Evolutionary conservation across 2,888 invertebrate species (phyloP).

Genomic region (Lissonota sp.): DNA sequence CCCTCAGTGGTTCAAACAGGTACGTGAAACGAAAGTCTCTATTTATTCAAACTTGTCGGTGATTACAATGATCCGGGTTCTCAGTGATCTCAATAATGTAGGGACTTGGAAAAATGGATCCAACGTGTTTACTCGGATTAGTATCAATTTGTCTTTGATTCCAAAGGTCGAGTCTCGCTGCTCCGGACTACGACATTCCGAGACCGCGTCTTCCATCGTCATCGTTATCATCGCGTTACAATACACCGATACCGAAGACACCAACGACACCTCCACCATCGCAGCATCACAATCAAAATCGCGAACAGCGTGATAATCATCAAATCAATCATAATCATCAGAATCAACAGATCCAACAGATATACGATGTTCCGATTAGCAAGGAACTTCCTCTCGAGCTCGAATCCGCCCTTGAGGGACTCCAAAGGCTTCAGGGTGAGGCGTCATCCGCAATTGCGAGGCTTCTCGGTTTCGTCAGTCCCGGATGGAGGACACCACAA

Average conservation of each 20-base stretch:
- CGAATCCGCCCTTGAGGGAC: constrained; percentile 90
- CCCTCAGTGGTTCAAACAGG: constrained; percentile 85
- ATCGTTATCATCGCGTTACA: constrained; percentile 76
- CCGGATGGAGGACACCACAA: constrained; percentile 92
- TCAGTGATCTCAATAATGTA: too few species aligned
- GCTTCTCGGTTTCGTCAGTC: constrained; percentile 90
- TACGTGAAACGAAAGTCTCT: constrained; percentile 79
- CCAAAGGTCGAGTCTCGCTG: constrained; percentile 84
- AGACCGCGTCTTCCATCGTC: constrained; percentile 83
- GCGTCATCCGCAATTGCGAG: constrained; percentile 93
- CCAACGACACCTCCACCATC: constrained; percentile 75
- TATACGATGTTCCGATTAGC: constrained; percentile 87
- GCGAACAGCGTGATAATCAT: constrained; percentile 66
- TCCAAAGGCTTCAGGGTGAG: constrained; percentile 91
- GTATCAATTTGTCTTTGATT: neutral
- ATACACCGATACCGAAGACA: constrained; percentile 69
- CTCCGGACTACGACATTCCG: constrained; percentile 90
- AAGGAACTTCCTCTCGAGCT: constrained; percentile 90
- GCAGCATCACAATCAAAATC: constrained; percentile 61
- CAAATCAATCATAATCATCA: constrained; percentile 61
- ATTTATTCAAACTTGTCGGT: too few species aligned
- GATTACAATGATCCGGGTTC: too few species aligned
- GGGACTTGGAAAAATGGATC: too few species aligned
- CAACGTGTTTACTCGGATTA: too few species aligned
- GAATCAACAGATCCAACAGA: constrained; percentile 77